Conservation (phyloP, 2,113 vertebrate genomes). For the Tachysurus fulvidraco region DNA sequence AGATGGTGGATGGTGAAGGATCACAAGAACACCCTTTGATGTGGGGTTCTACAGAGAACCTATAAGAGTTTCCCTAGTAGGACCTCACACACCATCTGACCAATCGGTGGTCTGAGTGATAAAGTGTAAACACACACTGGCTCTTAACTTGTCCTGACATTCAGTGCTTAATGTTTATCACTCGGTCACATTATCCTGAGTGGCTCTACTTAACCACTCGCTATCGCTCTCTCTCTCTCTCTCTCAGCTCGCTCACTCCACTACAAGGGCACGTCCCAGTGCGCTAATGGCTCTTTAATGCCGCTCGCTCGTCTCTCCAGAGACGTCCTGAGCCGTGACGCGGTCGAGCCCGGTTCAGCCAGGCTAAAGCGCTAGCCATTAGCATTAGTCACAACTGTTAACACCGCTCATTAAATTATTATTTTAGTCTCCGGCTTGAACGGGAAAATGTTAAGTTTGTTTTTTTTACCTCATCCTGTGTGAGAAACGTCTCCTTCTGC, state of each 20-base stretch:
- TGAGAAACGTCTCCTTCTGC: constrained; percentile 93
- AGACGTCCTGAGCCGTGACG: constrained; percentile 39
- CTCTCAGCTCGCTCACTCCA: constrained; percentile 48
- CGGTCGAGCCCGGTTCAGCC: constrained; percentile 53
- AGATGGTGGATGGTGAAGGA: no score
- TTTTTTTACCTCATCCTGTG: constrained; percentile 90
- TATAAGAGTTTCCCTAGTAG: background rate
- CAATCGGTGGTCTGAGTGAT: background rate
- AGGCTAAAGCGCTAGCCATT: constrained; percentile 43
- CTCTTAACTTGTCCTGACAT: background rate
- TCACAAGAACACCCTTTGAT: background rate
- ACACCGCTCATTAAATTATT: background rate
- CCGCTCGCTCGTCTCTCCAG: constrained; percentile 56
- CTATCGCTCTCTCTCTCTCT: background rate
- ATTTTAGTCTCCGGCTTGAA: background rate
- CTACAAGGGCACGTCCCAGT: constrained; percentile 51
- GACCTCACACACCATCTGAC: background rate
- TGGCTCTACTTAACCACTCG: background rate
- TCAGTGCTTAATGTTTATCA: constrained; percentile 2
- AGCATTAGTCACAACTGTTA: constrained; percentile 33
- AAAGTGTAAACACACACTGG: background rate
- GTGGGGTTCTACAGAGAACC: background rate
- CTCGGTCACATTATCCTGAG: constrained; percentile 19
- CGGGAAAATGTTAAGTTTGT: background rate
- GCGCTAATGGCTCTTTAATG: constrained; percentile 68